Conservation (phyloP, 2,888 invertebrate species). For the Graphium colonna region DNA sequence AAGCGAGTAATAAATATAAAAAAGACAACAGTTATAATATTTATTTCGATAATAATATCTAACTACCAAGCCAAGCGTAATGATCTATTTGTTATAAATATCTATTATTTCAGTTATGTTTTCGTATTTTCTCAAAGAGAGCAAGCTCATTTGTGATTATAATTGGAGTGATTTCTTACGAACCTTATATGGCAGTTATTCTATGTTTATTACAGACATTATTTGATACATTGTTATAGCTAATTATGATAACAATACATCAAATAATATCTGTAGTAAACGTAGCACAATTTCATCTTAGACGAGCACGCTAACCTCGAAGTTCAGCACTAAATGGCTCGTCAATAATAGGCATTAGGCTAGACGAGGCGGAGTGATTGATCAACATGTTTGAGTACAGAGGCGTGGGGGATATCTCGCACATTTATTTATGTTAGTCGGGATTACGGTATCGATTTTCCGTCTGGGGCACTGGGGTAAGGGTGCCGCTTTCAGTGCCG, state of each 20-base stretch:
- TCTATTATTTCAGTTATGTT: too few species aligned
- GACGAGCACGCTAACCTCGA: neutral
- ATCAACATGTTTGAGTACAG: conserved; percentile 27
- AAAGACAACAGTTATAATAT: too few species aligned
- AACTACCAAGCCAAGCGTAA: too few species aligned
- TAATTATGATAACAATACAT: neutral
- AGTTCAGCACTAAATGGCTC: conserved; percentile 16
- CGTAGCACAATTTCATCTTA: neutral
- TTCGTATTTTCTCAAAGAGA: too few species aligned
- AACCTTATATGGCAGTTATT: too few species aligned
- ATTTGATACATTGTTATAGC: neutral
- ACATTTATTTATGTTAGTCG: conserved; percentile 23
- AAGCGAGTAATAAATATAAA: too few species aligned
- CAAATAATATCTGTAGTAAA: neutral
- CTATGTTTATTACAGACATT: neutral
- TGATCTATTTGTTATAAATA: too few species aligned
- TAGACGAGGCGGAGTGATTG: conserved; percentile 9
- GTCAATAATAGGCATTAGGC: conserved; percentile 26
- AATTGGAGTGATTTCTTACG: too few species aligned
- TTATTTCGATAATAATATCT: too few species aligned
- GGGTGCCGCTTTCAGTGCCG: conserved; percentile 36
- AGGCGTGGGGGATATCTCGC: conserved; percentile 34
- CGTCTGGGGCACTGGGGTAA: conserved; percentile 52
- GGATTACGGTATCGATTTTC: conserved; percentile 55
- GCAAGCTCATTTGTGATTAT: too few species aligned